phyloP scores from a whole-genome alignment of 2,113 vertebrate species.

The Vulpes lagopus region DNA sequence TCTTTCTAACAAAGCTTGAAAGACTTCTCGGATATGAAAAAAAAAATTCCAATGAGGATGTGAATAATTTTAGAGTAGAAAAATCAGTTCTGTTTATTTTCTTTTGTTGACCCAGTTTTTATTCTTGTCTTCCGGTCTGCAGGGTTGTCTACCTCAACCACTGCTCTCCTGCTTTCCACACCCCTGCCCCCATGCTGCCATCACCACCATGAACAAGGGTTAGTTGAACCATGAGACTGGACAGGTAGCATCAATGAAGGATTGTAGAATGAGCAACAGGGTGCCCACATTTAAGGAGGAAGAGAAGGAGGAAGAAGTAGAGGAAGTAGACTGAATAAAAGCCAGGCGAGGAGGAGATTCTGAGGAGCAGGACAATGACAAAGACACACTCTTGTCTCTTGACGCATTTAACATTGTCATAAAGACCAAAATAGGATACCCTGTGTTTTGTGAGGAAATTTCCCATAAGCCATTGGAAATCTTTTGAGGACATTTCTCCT shows the following conservation, averaged over 20 bases:
- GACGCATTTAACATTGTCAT: neutral
- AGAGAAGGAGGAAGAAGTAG: neutral
- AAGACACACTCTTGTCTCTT: neutral
- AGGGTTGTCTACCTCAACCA: neutral
- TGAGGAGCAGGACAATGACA: neutral
- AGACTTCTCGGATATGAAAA: neutral
- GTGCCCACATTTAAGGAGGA: neutral
- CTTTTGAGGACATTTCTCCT: conserved; percentile 48
- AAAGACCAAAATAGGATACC: neutral
- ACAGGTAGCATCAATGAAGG: neutral
- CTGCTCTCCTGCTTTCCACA: neutral
- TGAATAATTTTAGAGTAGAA: neutral
- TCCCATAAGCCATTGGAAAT: neutral
- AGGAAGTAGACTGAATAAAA: neutral
- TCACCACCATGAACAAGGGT: neutral
- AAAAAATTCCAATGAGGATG: neutral
- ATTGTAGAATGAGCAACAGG: neutral
- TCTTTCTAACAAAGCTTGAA: neutral
- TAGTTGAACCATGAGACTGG: neutral
- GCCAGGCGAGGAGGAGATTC: neutral
- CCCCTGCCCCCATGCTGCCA: neutral
- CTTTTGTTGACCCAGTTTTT: neutral
- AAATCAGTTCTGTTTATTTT: neutral
- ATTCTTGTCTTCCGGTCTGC: neutral
- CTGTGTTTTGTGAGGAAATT: neutral